Evolutionary conservation across 1,140 invertebrate species (phyloP).

Genomic region (Neodiprion pinetum): DNA sequence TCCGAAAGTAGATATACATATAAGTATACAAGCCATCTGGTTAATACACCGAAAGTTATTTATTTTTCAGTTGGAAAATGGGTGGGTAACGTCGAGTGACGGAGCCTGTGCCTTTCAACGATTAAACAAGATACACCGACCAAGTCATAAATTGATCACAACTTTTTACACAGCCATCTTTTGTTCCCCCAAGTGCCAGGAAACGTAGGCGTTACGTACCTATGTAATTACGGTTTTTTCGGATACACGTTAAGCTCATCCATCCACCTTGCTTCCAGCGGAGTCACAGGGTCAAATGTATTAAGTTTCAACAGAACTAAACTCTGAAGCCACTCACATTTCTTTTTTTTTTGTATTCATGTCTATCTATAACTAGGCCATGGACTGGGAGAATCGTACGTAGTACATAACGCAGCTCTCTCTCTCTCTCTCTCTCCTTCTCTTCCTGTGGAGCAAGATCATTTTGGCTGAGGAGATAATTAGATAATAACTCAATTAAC

Average conservation of each 20-base stretch:
- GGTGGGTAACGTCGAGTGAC: not conserved
- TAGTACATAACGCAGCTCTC: not conserved
- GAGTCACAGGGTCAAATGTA: not conserved
- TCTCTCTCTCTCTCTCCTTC: too few species aligned
- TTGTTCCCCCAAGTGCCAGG: not conserved
- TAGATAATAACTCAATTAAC: constrained; percentile 8
- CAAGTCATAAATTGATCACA: not conserved
- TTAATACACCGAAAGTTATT: not conserved
- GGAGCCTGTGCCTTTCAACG: not conserved
- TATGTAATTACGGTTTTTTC: not conserved
- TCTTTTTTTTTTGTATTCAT: not conserved
- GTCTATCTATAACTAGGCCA: not conserved
- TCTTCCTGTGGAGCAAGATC: not conserved
- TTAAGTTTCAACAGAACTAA: not conserved
- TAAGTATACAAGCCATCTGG: not conserved
- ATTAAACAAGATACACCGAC: constrained; percentile 2
- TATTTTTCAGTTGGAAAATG: not conserved
- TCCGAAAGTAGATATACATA: not conserved
- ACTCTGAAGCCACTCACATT: not conserved
- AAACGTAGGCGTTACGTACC: not conserved
- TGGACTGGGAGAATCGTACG: not conserved
- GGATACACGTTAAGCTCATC: not conserved
- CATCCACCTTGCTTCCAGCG: not conserved
- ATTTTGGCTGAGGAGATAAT: not conserved
- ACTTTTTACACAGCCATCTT: not conserved